Conservation (phyloP, 1,140 invertebrate species). For the Telenomus remus region DNA sequence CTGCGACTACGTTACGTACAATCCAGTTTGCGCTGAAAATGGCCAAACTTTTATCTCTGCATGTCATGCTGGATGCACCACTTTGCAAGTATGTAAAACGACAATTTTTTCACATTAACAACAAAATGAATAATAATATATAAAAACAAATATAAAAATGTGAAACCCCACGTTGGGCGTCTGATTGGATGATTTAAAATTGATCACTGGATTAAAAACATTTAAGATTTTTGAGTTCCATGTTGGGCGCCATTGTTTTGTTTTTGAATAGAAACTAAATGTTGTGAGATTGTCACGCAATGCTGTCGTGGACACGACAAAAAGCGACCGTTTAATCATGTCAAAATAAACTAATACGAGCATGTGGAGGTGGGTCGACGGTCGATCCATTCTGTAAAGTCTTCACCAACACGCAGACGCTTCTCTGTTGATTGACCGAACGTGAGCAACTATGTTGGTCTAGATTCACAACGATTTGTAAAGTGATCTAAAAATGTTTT, state of each 20-base stretch:
- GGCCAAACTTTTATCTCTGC: constrained; percentile 81
- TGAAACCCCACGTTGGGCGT: no score
- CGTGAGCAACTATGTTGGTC: constrained; percentile 20
- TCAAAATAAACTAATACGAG: constrained; percentile 26
- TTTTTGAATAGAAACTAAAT: not conserved
- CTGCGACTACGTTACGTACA: constrained; percentile 82
- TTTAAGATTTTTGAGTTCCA: no score
- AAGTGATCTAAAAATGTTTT: constrained; percentile 20
- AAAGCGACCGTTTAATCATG: constrained; percentile 25
- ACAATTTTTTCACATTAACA: no score
- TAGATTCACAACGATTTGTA: constrained; percentile 16
- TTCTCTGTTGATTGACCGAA: constrained; percentile 27
- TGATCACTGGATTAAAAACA: no score
- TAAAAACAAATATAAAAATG: no score
- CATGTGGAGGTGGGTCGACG: constrained; percentile 31
- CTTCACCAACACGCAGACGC: constrained; percentile 16
- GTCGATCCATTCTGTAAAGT: constrained; percentile 26
- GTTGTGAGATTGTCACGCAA: not conserved
- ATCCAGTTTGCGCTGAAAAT: constrained; percentile 80
- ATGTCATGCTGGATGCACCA: constrained; percentile 82
- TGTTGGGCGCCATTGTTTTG: no score
- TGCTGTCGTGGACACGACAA: not conserved
- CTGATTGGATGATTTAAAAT: no score
- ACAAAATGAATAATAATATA: no score
- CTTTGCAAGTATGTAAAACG: constrained; percentile 61